These are phyloP conservation scores for Paratilapia polleni DNA, from an alignment of 2,113 vertebrate species.

Conservation along the genomic window DNA sequence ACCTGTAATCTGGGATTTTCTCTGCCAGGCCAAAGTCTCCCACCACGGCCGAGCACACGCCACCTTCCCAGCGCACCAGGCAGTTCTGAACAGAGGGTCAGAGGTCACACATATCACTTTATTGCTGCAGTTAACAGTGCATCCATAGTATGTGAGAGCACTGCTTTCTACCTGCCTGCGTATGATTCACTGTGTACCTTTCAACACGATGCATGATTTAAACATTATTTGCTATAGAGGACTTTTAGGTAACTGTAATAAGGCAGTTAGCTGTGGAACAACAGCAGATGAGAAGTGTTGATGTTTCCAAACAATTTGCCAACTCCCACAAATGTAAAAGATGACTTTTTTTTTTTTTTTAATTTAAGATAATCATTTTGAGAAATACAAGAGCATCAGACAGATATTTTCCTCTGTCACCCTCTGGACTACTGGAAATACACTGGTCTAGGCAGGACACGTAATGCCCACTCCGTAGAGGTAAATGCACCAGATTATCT, in stretches of 20 bases:
- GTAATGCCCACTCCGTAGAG: neutral
- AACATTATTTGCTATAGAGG: neutral
- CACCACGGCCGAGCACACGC: conserved; percentile 89
- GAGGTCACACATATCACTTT: conserved; percentile 34
- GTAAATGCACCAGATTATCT: neutral
- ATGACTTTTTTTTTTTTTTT: too few species aligned
- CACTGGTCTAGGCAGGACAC: neutral
- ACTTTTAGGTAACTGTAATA: neutral
- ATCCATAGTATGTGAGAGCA: neutral
- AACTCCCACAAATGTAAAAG: too few species aligned
- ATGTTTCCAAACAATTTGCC: too few species aligned
- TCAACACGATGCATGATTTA: too few species aligned
- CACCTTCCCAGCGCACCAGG: conserved; percentile 88
- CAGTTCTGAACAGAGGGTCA: conserved; percentile 86
- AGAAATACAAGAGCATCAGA: neutral
- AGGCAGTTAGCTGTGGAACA: too few species aligned
- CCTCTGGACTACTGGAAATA: neutral
- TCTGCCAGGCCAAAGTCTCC: conserved; percentile 96
- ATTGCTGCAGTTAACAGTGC: neutral
- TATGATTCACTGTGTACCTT: too few species aligned
- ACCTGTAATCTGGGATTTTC: conserved; percentile 96
- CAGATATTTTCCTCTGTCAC: neutral
- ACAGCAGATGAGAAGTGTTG: neutral
- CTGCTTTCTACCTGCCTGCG: neutral
- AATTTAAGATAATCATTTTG: neutral